A percentile compares a stretch with the other conserved stretches of the same genome.
Conservation (phyloP, 2,888 invertebrate species). For the Entomobrya proxima region DNA sequence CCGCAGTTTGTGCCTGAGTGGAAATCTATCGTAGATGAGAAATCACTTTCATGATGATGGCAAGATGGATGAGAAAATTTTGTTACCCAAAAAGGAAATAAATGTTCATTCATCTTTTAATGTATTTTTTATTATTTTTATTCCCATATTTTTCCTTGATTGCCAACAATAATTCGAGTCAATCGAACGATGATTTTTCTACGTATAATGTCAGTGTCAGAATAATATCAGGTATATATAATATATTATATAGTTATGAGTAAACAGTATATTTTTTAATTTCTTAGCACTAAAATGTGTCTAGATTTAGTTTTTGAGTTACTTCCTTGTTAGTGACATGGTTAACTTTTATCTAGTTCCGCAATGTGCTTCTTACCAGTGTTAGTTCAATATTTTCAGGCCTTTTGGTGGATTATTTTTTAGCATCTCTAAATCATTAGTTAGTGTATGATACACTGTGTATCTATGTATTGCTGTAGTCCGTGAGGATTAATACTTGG, state of each 20-base stretch:
- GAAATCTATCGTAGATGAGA: not conserved
- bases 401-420: constrained; percentile 41
- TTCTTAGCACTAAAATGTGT: not conserved
- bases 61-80: too few relatives aligned
- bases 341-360: not conserved
- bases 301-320: constrained; percentile 10
- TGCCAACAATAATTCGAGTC: constrained; percentile 69
- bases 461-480: constrained; percentile 21
- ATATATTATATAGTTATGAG: constrained; percentile 29
- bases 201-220: constrained; percentile 68
- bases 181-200: constrained; percentile 62
- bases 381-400: constrained; percentile 26
- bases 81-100: too few relatives aligned
- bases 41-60: too few relatives aligned
- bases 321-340: not conserved
- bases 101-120: not conserved
- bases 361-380: not conserved
- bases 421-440: not conserved
- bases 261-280: not conserved
- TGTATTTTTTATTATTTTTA: constrained; percentile 28
- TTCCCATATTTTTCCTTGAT: constrained; percentile 59
- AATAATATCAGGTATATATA: constrained; percentile 61
- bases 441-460: not conserved
- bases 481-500: not conserved
- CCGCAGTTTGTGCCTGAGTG: not conserved